Evolutionary conservation across 2,113 vertebrate species (phyloP), one percentile per base, ranked within the genome.

Genomic region (Cottus gobio): DNA sequence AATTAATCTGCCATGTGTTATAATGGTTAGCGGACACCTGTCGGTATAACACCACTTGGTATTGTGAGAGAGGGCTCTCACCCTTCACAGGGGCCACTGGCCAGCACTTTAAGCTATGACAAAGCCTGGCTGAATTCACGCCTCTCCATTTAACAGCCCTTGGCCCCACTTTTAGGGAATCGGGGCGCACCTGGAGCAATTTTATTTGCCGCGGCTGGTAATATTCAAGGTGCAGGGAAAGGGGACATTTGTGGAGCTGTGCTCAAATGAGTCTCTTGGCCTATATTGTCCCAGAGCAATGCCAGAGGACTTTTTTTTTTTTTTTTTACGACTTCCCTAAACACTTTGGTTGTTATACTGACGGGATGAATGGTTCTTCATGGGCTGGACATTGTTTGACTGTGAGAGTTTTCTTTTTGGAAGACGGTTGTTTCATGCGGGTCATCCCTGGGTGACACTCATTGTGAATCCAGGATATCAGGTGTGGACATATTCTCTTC

Each of bases 121-220:
- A 89, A 91, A 87, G 72, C 79, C 82, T 80, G 90, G 75, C 87
- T 87, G 71, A 80, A 89, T 89, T 93, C 82, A 87, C 89, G 82
- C 89, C 85, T 92, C 77, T 80, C 66, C 18, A 52, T 87, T 93
- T 92, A 92, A 93, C 85, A 85, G 87, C 81, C 31, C 85, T 78
- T 72, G 87, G 89, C 81, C 81, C 54, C 67, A 58, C 82, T 68
- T 85, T 85, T 76, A 77, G 77, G 75, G 71, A 85, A 89, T 75
- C 44, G 34, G 74, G 78, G 83, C 77, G 89, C 91, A 94, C 93
- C 90, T 91, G 91, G 89, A 88, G 84, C 87, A 74, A 77, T 91
- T 94, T 93, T 92, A 92, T 91, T 86, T 93, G 87, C 66, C 71
- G 60, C 30, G n/a, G 75, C 83, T 90, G 88, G 89, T 90, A 86